Base-by-base conservation (phyloP, 2,888 invertebrate species). In the Cryptophagus acutangulus region DNA sequence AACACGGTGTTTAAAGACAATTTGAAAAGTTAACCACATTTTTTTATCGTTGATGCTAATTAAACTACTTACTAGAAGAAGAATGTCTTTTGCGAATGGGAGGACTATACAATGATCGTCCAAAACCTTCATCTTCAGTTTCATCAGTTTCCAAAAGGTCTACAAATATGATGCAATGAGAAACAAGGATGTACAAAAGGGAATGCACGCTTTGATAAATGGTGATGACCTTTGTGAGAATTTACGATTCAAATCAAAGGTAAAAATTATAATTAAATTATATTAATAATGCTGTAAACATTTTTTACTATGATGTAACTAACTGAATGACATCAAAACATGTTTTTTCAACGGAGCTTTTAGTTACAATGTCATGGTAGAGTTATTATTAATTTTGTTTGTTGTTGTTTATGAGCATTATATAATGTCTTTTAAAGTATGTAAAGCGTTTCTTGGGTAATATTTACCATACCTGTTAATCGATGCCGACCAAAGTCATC, bases 71-170 rank as follows among this genome's bases (percentile, higher is more conserved):
- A 77, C 77, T 74, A 59, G 77, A 76, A 56, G 76, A 74, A 5
- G 8, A 5, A 62, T 75, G 75, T 62, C 76, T 73, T 59, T 72
- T 69, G 45, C 71, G 65, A 48, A 72, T 66, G 36, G 40, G 29
- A 31, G 35, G 38, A 40, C 34, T 43, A 39, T 43, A 43, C 30
- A 43, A 51, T 45, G 47, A 46, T 24, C 52, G 46, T 29, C 40
- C 42, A 36, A 41, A 51, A 31, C 43, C 47, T 38, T 62, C 62
- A 38, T 61, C 61, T 45, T 62, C 61, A 41, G 75, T 75, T 59
- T 77, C 77, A 54, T 76, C 77, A 46, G 70, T 74, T 67, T 77
- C 77, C 60, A 75, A 69, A 58, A 77, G 72, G 67, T 77, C 77
- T 77, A 52, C 17, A 30, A 38, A 33, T 41, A 37, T 37, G 39